Evolutionary conservation across 2,888 invertebrate species (phyloP), one percentile per base, ranked within the genome.

Genomic region (Pammene fasciana): DNA sequence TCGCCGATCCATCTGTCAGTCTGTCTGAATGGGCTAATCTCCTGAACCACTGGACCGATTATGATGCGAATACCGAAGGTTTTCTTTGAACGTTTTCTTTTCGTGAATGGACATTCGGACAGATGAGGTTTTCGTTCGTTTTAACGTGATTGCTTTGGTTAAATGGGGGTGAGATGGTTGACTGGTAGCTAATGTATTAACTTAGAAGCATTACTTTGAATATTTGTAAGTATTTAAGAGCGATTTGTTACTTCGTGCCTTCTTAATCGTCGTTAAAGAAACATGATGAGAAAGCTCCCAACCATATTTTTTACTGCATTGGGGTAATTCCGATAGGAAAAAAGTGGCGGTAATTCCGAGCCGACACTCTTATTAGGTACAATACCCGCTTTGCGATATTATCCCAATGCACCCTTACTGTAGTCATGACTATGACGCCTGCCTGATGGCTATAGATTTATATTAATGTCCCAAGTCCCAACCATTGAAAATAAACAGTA

Each of bases 31-130:
- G 67, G 48, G 50, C 56, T 68, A 68, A 68, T 68, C 62, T 64
- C 62, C 43, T 50, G 62, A 64, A 68, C 68, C 68, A 68, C 56
- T 68, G 62, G 68, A 62, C 62, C 68, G 68, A 64, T 68, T 68
- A 68, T 57, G 68, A 68, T 62, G 68, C 62, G 56, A 56, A 68
- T 68, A 41, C 50, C 56, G 46, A 52, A 50, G 43, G 52, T 45
- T 54, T 65, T 59, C 43, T 57, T 57, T 43, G 59, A 66, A 11
- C 48, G 57, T 66, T 62, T 61, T 62, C 57, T 50, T 45, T 66
- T 16, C 34, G 66, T 48, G 56, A 64, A 64, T 50, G 18, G 43
- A 26, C 56, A 48, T 62, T 62, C 50, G 50, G 61, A 62, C 50
- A 62, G 50, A 62, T 62, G 62, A 52, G 62, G 41, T 62, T 62